Percentiles rank a stretch among this genome's conserved stretches.
Conservation (phyloP, 2,797 vertebrate genomes). For the Catharus ustulatus region DNA sequence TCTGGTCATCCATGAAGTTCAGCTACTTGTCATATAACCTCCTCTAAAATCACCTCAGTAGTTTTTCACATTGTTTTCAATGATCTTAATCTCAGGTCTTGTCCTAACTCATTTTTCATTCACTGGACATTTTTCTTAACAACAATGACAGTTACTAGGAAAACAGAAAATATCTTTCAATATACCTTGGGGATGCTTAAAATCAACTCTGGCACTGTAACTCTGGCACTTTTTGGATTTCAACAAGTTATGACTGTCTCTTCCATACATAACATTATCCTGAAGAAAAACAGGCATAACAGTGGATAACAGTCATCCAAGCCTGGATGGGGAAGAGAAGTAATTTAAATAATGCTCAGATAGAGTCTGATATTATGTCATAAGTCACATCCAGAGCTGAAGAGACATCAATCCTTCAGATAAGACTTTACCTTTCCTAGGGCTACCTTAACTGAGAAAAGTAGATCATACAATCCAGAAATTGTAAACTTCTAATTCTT, state of each 20-base stretch:
- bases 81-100: neutral
- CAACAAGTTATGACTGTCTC: neutral
- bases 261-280: rapidly evolving
- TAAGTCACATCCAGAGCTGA: neutral
- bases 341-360: neutral
- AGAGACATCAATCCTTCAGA: neutral
- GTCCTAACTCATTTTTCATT: neutral
- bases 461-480: neutral
- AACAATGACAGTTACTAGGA: neutral
- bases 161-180: neutral
- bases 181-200: neutral
- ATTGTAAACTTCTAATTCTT: neutral
- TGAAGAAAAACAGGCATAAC: neutral
- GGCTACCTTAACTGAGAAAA: neutral
- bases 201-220: neutral
- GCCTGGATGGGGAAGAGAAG: neutral
- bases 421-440: neutral
- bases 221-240: neutral
- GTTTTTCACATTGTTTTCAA: neutral
- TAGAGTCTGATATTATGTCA: neutral
- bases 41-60: neutral
- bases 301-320: neutral
- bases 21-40: neutral
- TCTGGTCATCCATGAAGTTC: neutral
- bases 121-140: neutral